A percentile compares a stretch with the other conserved stretches of the same genome.
Evolutionary conservation across 2,113 vertebrate species (phyloP).

Genomic region (Mystacornis crossleyi): DNA sequence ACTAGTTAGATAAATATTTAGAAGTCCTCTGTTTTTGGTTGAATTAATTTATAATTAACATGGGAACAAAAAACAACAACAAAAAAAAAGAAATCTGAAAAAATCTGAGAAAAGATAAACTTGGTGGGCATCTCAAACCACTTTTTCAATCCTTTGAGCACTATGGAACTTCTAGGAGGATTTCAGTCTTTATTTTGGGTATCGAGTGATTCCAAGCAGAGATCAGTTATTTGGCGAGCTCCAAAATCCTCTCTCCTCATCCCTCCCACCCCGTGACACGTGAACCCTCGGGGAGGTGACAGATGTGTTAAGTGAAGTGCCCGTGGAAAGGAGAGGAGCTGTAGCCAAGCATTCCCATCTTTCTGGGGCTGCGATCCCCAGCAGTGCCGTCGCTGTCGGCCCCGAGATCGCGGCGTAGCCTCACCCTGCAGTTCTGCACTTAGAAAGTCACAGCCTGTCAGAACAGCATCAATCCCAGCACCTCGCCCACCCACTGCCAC

Average conservation of each 20-base stretch:
- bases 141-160: neutral
- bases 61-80: neutral
- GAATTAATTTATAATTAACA: neutral
- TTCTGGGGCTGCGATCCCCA: neutral
- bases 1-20: neutral
- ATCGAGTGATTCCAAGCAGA: neutral
- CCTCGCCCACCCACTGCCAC: neutral
- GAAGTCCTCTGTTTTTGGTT: neutral
- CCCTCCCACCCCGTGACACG: neutral
- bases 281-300: neutral
- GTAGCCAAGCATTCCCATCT: neutral
- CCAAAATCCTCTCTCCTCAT: neutral
- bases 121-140: neutral
- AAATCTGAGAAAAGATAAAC: neutral
- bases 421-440: neutral
- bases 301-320: neutral
- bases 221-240: neutral
- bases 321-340: neutral
- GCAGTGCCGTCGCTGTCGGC: neutral
- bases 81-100: neutral
- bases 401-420: neutral
- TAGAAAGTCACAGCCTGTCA: slow-evolving; percentile 24
- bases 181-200: neutral
- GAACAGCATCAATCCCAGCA: neutral
- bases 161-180: neutral